Conservation (phyloP, 2,888 invertebrate genomes). For the Athetis lepigone region DNA sequence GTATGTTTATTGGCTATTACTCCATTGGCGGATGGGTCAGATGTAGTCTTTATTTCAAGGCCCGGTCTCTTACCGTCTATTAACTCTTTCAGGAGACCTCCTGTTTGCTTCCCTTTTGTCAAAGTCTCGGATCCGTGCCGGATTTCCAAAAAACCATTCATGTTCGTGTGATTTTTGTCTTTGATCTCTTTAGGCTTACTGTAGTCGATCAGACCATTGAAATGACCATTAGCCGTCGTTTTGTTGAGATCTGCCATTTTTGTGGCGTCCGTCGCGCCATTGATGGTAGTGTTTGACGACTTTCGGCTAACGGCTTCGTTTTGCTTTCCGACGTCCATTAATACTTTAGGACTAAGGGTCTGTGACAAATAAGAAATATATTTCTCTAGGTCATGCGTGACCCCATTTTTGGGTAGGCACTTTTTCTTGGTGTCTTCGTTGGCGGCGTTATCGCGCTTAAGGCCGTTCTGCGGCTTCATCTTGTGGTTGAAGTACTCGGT, state of each 20-base stretch:
- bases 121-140: conserved; percentile 75
- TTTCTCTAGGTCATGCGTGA: conserved; percentile 86
- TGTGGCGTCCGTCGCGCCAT: conserved; percentile 67
- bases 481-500: conserved; percentile 96
- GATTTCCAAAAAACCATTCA: conserved; percentile 84
- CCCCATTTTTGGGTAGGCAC: conserved; percentile 86
- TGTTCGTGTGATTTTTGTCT: conserved; percentile 74
- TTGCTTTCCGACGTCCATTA: conserved; percentile 84
- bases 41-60: conserved; percentile 69
- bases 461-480: conserved; percentile 92
- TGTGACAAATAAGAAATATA: conserved; percentile 88
- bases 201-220: conserved; percentile 77
- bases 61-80: conserved; percentile 76
- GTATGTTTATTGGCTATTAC: conserved; percentile 66
- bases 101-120: conserved; percentile 73
- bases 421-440: conserved; percentile 84
- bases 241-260: conserved; percentile 76
- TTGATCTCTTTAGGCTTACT: conserved; percentile 75
- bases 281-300: conserved; percentile 63
- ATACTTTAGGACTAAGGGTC: conserved; percentile 86
- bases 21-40: conserved; percentile 84
- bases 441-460: conserved; percentile 83
- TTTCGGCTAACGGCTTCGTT: conserved; percentile 70
- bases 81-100: conserved; percentile 76
- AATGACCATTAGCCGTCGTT: conserved; percentile 66